Percentiles rank a stretch among this genome's conserved stretches.
These are phyloP conservation scores for Actinia equina DNA, from an alignment of 64 coral and sea anemone genomes.

Conservation along the genomic window DNA sequence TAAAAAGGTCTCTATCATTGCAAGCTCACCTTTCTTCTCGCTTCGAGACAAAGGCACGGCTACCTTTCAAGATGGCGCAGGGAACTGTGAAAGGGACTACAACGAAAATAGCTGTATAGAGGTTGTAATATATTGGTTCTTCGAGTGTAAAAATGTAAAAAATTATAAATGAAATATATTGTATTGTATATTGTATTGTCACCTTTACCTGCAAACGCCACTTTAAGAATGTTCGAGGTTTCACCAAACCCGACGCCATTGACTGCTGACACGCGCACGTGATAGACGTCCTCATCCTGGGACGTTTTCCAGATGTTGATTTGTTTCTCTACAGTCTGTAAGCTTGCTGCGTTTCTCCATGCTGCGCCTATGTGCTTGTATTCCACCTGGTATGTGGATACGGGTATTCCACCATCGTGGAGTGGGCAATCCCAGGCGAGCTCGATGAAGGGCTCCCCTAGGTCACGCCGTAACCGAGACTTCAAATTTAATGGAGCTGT, in stretches of 20 bases:
- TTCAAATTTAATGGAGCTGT: neutral
- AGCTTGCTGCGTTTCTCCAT: neutral
- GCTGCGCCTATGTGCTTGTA: neutral
- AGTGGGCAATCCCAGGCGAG: neutral
- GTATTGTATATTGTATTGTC: too few species aligned
- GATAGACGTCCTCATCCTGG: neutral
- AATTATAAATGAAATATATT: too few species aligned
- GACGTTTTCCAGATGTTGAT: neutral
- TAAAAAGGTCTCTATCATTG: too few species aligned
- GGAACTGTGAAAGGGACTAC: too few species aligned
- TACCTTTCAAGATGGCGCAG: too few species aligned
- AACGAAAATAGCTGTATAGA: too few species aligned
- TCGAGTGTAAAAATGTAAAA: too few species aligned
- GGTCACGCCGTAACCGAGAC: neutral
- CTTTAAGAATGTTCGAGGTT: neutral
- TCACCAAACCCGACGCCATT: constrained; percentile 12
- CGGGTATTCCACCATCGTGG: neutral
- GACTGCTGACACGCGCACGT: neutral
- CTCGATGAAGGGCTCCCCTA: neutral
- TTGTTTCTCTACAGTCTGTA: constrained; percentile 13
- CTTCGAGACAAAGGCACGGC: too few species aligned
- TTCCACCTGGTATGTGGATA: neutral
- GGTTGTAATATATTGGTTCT: too few species aligned
- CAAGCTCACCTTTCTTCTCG: too few species aligned
- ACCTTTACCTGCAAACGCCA: constrained; percentile 9